Percentiles rank a stretch among this genome's conserved stretches.
These are phyloP conservation scores for Myopa tessellatipennis DNA, from an alignment of 2,888 invertebrate species.

Conservation along the genomic window DNA sequence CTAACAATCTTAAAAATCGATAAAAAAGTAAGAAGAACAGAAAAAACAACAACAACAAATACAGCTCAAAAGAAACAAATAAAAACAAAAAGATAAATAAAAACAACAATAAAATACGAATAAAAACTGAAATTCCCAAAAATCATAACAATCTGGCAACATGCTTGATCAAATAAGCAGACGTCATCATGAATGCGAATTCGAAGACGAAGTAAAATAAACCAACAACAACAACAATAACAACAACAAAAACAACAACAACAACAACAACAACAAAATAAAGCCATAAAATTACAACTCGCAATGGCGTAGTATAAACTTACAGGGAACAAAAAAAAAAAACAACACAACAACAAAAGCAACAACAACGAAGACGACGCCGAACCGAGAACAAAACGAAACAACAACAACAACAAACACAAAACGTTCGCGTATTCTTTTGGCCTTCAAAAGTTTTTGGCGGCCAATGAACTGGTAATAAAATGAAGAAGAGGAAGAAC, in stretches of 20 bases:
- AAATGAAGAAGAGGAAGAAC: slow-evolving; percentile 14
- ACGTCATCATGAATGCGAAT: neutral
- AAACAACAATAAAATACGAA: slow-evolving; percentile 2
- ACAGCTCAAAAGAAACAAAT: neutral
- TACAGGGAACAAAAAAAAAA: neutral
- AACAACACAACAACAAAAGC: neutral
- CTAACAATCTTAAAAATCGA: neutral
- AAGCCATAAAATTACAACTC: neutral
- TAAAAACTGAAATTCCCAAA: neutral
- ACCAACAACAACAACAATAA: neutral
- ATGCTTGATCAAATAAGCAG: slow-evolving; percentile 45
- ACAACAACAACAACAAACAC: slow-evolving; percentile 44
- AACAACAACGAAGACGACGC: slow-evolving; percentile 12
- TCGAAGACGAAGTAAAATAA: slow-evolving; percentile 1
- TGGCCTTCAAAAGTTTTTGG: slow-evolving; percentile 66
- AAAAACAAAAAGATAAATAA: neutral
- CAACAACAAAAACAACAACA: neutral
- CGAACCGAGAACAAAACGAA: neutral
- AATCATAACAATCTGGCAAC: slow-evolving; percentile 12
- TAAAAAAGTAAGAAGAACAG: neutral
- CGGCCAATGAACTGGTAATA: slow-evolving; percentile 61
- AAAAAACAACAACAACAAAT: neutral
- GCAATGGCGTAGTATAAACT: slow-evolving; percentile 5
- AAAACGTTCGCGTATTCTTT: slow-evolving; percentile 58
- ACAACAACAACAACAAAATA: neutral